These are phyloP conservation scores for Drosophila nikananu DNA, from an alignment of 1,140 invertebrate species.

Conservation along the genomic window DNA sequence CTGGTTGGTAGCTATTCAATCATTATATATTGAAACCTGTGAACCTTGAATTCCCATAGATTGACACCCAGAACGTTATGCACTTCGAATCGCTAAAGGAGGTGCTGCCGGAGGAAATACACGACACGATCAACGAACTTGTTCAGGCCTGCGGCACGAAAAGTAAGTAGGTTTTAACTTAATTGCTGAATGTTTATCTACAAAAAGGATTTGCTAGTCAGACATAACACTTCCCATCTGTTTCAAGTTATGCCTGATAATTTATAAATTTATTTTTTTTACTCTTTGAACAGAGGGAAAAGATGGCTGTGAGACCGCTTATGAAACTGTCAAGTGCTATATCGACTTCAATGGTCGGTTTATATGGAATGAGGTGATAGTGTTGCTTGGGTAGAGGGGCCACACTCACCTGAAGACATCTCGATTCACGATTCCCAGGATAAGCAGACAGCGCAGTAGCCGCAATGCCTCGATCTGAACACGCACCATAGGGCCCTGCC, in stretches of 20 bases:
- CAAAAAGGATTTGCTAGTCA: neutral
- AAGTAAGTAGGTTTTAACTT: slow-evolving; percentile 31
- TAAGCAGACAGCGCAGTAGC: slow-evolving; percentile 68
- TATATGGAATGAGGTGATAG: slow-evolving; percentile 38
- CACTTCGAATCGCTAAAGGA: slow-evolving; percentile 69
- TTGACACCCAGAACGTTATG: slow-evolving; percentile 62
- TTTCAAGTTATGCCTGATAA: neutral
- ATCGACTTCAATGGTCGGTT: slow-evolving; percentile 54
- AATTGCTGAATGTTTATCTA: neutral
- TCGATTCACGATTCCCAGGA: slow-evolving; percentile 65
- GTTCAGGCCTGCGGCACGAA: slow-evolving; percentile 54
- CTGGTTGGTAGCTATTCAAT: slow-evolving; percentile 43
- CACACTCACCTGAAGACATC: slow-evolving; percentile 68
- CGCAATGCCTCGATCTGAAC: slow-evolving; percentile 87
- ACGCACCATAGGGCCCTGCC: slow-evolving; percentile 78
- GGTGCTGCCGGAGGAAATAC: slow-evolving; percentile 60
- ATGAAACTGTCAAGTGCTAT: slow-evolving; percentile 64
- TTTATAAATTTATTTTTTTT: neutral
- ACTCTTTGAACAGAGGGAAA: slow-evolving; percentile 49
- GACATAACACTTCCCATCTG: too few relatives aligned
- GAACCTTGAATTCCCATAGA: slow-evolving; percentile 32
- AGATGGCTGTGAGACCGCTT: slow-evolving; percentile 74
- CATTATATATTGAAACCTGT: neutral
- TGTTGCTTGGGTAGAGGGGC: slow-evolving; percentile 34
- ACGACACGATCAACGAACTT: slow-evolving; percentile 47